Evolutionary conservation across 2,113 vertebrate genomes (phyloP), one percentile per base, ranked within the genome.

Genomic region (Sterrhoptilus dennistouni): DNA sequence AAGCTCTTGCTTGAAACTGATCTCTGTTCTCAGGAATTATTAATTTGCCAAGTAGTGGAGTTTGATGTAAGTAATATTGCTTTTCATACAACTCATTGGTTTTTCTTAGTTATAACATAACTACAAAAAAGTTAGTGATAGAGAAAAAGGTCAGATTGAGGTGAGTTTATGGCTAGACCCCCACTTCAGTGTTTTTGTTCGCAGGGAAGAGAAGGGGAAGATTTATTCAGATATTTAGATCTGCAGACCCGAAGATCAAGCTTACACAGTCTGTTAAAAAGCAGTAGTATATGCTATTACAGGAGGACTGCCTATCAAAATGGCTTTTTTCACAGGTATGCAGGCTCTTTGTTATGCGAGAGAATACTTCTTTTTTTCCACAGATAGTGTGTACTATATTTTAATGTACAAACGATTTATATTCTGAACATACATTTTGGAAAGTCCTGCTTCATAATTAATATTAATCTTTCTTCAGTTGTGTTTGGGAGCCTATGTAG

Each of bases 271-370:
- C 14, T 4, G 0, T 50, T 75, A 56, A 69, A 45, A 79, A 83
- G 71, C 53, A 70, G 27, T 66, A 31, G 19, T 42, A 31, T 22
- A 14, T 89, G 31, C 36, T 81, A 1, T 44, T 69, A 5, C n/a
- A 40, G 36, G 25, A 83, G 15, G 25, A 38, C 11, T 70, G 8
- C 25, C 4, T 50, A 10, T 9, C 50, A 56, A 82, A 87, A 60
- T 71, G 5, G 0, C 18, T 24, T 19, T 84, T 42, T 54, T 27
- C 29, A 11, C 7, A 4, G 47, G 3, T 70, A 1, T 42, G 3
- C 27, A 14, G 11, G 4, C 28, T 49, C 28, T 66, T 36, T 78
- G 14, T 57, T 71, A 50, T 8, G 21, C 6, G 45, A 27, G 12
- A 64, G 19, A 12, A 12, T 72, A 31, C 18, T 52, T 1, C 24